These are phyloP conservation scores for Biston stratarius DNA, from an alignment of 2,888 invertebrate species.

Conservation along the genomic window DNA sequence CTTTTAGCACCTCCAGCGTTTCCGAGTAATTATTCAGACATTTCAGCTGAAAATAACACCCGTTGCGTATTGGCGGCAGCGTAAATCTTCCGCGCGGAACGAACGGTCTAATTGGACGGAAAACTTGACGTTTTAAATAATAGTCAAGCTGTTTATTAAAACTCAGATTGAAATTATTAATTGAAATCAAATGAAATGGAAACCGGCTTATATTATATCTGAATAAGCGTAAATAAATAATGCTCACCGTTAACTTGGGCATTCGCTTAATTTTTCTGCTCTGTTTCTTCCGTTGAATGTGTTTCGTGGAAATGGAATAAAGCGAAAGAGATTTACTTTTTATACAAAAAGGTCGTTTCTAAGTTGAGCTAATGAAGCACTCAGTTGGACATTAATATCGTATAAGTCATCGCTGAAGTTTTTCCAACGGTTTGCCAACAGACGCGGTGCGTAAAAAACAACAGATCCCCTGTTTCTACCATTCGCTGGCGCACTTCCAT, in stretches of 20 bases:
- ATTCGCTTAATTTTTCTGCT: constrained; percentile 27
- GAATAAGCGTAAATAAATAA: constrained; percentile 16
- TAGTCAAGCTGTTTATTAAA: constrained; percentile 35
- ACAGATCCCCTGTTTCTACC: constrained; percentile 59
- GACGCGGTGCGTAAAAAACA: constrained; percentile 73
- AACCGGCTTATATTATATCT: constrained; percentile 19
- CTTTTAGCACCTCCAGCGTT: constrained; percentile 57
- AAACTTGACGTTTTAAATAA: constrained; percentile 44
- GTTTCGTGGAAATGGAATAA: constrained; percentile 29
- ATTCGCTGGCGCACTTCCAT: constrained; percentile 79
- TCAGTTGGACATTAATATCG: constrained; percentile 38
- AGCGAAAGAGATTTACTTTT: constrained; percentile 22
- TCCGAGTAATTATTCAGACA: constrained; percentile 57
- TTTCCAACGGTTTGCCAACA: constrained; percentile 71
- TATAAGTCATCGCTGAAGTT: constrained; percentile 46
- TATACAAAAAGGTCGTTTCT: constrained; percentile 30
- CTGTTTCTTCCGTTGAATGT: constrained; percentile 27
- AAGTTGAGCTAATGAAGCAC: constrained; percentile 36
- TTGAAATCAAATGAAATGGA: constrained; percentile 29
- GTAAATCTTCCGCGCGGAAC: constrained; percentile 50
- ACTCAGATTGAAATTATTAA: constrained; percentile 34
- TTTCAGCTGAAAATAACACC: constrained; percentile 53
- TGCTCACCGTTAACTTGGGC: constrained; percentile 5
- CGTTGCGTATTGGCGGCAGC: constrained; percentile 50
- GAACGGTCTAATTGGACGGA: constrained; percentile 42